Base-by-base conservation (phyloP, 2,113 vertebrate species). In the Psittacula cyanocephala region DNA sequence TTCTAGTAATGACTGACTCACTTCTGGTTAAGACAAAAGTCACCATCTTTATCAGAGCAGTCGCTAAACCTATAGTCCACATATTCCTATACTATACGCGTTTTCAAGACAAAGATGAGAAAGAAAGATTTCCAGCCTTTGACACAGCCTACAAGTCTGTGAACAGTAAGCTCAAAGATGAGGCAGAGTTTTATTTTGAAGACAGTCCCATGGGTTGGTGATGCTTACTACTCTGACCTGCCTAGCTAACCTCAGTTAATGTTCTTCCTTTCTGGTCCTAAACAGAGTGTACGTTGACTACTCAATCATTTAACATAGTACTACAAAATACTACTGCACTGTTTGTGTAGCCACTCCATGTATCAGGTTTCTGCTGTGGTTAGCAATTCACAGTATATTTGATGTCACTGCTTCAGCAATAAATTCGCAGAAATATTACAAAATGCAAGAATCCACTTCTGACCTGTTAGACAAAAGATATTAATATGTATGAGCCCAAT, bases 81-180 rank as follows among this genome's bases (percentile, higher is more conserved):
- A 67, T 9, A 12, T n/a, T 57, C 41, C 76, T 22, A 20, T 11
- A 39, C 1, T 4, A 70, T 10, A 52, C 8, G 37, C 0, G 0
- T 15, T 86, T 86, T 70, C 53, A 78, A 67, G 43, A 67, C 64
- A 57, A 89, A 86, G 19, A 27, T 35, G 28, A 90, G 62, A 80
- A 70, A 88, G 62, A 80, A 59, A 78, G 15, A 57, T n/a, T 86
- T 50, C 35, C 68, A 88, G 53, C 27, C 62, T 69, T 72, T 82
- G 41, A 44, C 57, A 70, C 13, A n/a, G 31, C 17, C 68, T 20
- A 13, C 16, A 84, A 37, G 16, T 39, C 50, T 50, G 43, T 46
- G 71, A 94, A 52, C 49, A 70, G 0, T 14, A 67, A 90, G 19
- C 29, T 93, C 55, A 92, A 83, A 77, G 24, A 90, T 1, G 3